Evolutionary conservation across 1,140 invertebrate genomes (phyloP).

Genomic region (Streblospio benedicti): DNA sequence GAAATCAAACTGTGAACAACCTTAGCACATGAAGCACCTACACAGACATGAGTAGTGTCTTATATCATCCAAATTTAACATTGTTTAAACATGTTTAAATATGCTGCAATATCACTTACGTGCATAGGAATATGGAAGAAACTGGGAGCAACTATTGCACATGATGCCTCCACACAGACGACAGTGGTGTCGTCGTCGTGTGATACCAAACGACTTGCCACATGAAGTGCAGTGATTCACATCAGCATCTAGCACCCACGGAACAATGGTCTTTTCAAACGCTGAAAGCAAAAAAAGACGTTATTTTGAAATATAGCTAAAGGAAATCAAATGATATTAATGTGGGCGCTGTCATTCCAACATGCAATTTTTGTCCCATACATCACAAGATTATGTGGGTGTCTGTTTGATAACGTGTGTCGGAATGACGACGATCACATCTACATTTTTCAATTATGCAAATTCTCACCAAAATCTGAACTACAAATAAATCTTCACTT

Average conservation of each 20-base stretch:
- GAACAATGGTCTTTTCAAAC: slow-evolving; percentile 71
- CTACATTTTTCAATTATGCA: background rate
- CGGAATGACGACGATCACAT: background rate
- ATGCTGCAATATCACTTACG: too few relatives aligned
- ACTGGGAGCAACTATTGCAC: slow-evolving; percentile 86
- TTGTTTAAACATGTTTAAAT: too few relatives aligned
- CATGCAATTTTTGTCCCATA: background rate
- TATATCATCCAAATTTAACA: too few relatives aligned
- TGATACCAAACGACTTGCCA: slow-evolving; percentile 75
- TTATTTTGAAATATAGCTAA: too few relatives aligned
- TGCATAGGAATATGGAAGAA: slow-evolving; percentile 72
- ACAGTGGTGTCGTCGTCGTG: slow-evolving; percentile 89
- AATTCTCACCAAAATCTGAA: too few relatives aligned
- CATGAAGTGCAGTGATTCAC: slow-evolving; percentile 86
- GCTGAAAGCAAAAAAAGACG: slow-evolving; percentile 44
- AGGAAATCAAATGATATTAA: background rate
- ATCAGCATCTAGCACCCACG: slow-evolving; percentile 84
- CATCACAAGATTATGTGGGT: too few relatives aligned
- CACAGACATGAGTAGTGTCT: too few relatives aligned
- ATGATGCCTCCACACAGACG: slow-evolving; percentile 89
- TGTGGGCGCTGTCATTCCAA: too few relatives aligned
- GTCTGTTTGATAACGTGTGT: too few relatives aligned
- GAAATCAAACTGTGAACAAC: too few relatives aligned
- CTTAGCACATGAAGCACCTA: too few relatives aligned
- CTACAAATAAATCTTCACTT: too few relatives aligned